Base-by-base conservation (phyloP, 2,113 vertebrate species). In the Lepus americanus region DNA sequence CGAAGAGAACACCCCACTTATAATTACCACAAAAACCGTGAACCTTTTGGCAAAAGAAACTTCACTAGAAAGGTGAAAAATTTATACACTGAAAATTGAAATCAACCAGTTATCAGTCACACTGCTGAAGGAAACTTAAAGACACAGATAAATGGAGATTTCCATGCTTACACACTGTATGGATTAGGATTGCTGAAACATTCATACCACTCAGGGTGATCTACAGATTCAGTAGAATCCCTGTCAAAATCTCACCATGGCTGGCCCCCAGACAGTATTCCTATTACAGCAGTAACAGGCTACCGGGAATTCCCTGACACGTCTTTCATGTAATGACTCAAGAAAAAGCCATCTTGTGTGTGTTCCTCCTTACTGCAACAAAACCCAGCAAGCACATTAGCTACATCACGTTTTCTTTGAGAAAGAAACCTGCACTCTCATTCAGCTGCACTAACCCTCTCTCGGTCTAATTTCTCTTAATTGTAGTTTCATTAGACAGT, bases 361-460 rank as follows among this genome's bases (percentile, higher is more conserved):
- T 87, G 95, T 94, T 97, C 80, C 55, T 59, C 87, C 63, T 94
- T 93, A 61, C 17, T 90, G 96, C 95, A 92, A 96, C 77, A 95
- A 94, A 96, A 94, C 88, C 90, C 88, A 82, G 88, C 94, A 96
- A 95, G 96, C 95, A 88, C 84, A 96, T 94, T 94, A 96, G 49
- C 77, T 78, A 61, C 23, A 61, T 67, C 49, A 67, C 83, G 1
- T 63, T 92, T 59, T 95, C 27, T 91, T 27, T 64, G 53, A 77
- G 66, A 49, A 83, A 67, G 80, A 73, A 39, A 27, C 6, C 36
- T 44, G 31, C 90, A n/a, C n/a, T 73, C 81, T 81, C n/a, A 25
- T 10, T 61, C 49, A 84, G 70, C 14, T 92, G 36, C 36, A 79
- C 0, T 16, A 77, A 87, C 19, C 87, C 92, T 69, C 92, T 90